A percentile compares a stretch with the other conserved stretches of the same genome.
Conservation (phyloP, 2,113 vertebrate genomes). For the Apodemus speciosus region DNA sequence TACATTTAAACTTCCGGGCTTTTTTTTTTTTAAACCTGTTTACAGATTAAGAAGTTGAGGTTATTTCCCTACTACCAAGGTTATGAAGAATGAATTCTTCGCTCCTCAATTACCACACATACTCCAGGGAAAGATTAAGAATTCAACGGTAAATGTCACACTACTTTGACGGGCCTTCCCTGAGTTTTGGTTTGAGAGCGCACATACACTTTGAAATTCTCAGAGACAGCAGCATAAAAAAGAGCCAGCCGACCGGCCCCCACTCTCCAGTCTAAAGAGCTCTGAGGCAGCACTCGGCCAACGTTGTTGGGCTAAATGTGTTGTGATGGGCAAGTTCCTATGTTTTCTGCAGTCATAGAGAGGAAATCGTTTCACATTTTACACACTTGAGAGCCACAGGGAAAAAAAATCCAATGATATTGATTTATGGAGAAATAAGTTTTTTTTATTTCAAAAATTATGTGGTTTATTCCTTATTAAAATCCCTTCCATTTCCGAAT, state of each 20-base stretch:
- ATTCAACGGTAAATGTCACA: neutral
- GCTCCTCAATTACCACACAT: neutral
- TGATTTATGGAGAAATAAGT: neutral
- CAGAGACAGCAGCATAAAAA: constrained; percentile 36
- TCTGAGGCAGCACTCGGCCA: neutral
- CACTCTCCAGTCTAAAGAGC: constrained; percentile 18
- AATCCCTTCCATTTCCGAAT: constrained; percentile 52
- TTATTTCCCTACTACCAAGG: neutral
- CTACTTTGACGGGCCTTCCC: neutral
- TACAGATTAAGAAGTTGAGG: constrained; percentile 22
- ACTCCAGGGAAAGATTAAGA: neutral
- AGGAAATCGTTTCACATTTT: constrained; percentile 54
- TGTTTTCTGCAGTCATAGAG: neutral
- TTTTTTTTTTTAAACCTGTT: constrained; percentile 34
- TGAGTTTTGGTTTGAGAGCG: constrained; percentile 23
- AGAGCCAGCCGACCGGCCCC: neutral
- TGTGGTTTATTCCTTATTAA: constrained; percentile 41
- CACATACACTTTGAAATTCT: neutral
- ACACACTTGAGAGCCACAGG: neutral
- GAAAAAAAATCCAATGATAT: constrained; percentile 55
- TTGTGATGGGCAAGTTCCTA: neutral
- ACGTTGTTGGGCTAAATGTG: neutral
- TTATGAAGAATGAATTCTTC: neutral
- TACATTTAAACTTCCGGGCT: neutral
- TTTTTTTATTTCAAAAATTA: constrained; percentile 16